phyloP scores from a whole-genome alignment of 1,140 invertebrate species.

The Drosophila repleta region DNA sequence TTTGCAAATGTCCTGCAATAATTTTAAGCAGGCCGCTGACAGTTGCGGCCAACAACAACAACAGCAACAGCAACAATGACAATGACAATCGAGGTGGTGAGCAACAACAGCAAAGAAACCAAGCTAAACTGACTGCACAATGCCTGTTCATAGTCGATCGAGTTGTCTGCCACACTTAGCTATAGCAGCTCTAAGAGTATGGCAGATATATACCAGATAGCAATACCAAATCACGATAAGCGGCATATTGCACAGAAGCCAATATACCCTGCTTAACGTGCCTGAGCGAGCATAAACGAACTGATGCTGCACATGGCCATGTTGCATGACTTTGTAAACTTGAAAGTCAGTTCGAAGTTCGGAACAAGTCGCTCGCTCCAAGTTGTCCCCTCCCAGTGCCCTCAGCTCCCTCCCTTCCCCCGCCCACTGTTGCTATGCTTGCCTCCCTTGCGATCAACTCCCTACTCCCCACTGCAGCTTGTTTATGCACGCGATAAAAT shows the following conservation, averaged over 20 bases:
- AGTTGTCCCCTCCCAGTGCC: constrained; percentile 21
- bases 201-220: too few species aligned
- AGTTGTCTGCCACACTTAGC: too few species aligned
- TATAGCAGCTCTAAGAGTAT: too few species aligned
- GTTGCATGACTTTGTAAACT: constrained; percentile 80
- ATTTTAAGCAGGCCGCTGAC: constrained; percentile 69
- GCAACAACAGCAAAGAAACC: constrained; percentile 18
- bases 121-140: not conserved
- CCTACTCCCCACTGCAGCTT: constrained; percentile 37
- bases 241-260: too few species aligned
- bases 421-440: not conserved
- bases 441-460: not conserved
- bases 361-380: constrained; percentile 50
- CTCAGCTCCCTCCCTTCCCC: not conserved
- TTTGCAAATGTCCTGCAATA: constrained; percentile 74
- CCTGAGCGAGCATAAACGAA: constrained; percentile 5
- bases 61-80: constrained; percentile 31
- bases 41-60: constrained; percentile 21
- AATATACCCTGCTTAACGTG: too few species aligned
- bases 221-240: too few species aligned
- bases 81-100: constrained; percentile 31
- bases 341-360: constrained; percentile 71
- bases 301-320: constrained; percentile 60
- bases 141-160: too few species aligned
- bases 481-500: constrained; percentile 81